Evolutionary conservation across 2,888 invertebrate species (phyloP).

Genomic region (Conus canariensis): DNA sequence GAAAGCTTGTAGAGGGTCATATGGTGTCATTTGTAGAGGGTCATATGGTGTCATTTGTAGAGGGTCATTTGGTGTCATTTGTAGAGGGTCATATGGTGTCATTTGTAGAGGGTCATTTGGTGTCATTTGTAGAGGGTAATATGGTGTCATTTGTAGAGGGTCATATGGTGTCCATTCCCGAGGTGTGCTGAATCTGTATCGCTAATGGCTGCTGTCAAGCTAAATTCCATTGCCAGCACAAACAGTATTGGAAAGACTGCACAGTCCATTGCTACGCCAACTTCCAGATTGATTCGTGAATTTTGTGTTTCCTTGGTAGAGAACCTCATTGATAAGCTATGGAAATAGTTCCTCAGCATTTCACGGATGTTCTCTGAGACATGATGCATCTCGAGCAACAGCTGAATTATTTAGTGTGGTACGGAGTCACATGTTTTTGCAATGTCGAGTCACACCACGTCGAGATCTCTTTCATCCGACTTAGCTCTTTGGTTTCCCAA

Average conservation of each 20-base stretch:
- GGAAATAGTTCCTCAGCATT: neutral
- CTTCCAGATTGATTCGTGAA: neutral
- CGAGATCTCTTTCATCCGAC: neutral
- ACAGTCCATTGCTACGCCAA: neutral
- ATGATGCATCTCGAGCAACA: neutral
- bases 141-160: neutral
- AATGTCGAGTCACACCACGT: neutral
- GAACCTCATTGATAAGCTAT: neutral
- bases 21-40: too few relatives aligned
- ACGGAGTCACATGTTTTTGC: neutral
- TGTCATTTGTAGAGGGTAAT: neutral
- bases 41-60: neutral
- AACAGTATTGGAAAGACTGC: neutral
- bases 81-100: too few relatives aligned
- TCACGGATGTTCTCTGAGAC: neutral
- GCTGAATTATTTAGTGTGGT: neutral
- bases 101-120: too few relatives aligned
- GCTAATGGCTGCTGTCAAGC: neutral
- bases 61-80: too few relatives aligned
- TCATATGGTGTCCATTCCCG: neutral
- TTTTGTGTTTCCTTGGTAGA: neutral
- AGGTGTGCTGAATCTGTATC: neutral
- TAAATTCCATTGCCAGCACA: neutral
- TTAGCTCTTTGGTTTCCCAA: constrained; percentile 7
- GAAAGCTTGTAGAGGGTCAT: neutral